phyloP scores from a whole-genome alignment of 1,140 invertebrate genomes.

The Diuraphis noxia region DNA sequence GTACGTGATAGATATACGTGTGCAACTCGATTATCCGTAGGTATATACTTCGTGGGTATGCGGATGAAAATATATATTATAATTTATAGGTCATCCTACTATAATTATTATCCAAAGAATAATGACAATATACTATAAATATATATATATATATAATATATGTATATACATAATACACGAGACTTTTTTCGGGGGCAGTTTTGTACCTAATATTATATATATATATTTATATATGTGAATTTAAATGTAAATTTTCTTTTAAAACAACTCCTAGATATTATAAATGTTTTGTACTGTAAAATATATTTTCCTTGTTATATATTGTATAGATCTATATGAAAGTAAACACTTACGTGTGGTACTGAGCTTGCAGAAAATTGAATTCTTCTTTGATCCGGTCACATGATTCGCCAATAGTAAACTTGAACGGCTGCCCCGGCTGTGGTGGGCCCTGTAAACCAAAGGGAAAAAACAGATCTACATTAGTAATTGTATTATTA shows the following conservation, averaged over 20 bases:
- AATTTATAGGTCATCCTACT: neutral
- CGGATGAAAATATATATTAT: neutral
- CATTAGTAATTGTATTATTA: neutral
- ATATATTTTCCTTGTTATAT: neutral
- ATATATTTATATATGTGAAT: neutral
- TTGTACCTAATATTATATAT: neutral
- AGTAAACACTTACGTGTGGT: slow-evolving; percentile 90
- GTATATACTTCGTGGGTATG: neutral
- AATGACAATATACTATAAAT: neutral
- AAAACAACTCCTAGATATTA: neutral
- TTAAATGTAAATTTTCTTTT: neutral
- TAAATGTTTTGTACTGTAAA: slow-evolving; percentile 10
- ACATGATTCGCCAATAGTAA: slow-evolving; percentile 93
- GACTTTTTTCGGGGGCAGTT: neutral
- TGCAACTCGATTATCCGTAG: slow-evolving; percentile 17
- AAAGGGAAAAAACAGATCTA: slow-evolving; percentile 54
- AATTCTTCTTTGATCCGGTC: slow-evolving; percentile 99
- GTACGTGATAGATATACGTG: slow-evolving; percentile 46
- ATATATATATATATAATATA: neutral
- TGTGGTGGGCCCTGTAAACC: slow-evolving; percentile 81
- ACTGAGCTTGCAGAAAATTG: slow-evolving; percentile 96
- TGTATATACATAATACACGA: neutral
- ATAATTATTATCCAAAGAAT: neutral
- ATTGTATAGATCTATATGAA: neutral
- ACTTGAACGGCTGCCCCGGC: slow-evolving; percentile 88